Base-by-base conservation (phyloP, 2,113 vertebrate species). In the Scomber japonicus region DNA sequence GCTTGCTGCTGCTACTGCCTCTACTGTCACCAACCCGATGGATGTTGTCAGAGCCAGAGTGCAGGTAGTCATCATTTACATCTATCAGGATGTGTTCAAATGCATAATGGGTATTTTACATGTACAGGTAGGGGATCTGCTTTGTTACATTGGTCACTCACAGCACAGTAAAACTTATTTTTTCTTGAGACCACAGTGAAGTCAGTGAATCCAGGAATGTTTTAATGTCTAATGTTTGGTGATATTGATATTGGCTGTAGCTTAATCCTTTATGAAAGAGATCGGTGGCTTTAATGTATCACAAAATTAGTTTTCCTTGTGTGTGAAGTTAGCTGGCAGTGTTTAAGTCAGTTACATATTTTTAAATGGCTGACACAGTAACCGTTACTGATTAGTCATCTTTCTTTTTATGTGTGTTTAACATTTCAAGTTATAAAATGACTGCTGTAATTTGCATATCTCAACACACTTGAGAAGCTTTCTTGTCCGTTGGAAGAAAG, bases 1-100 rank as follows among this genome's bases (percentile, higher is more conserved):
- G 0, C 86, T 99, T 1, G 98, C 98, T 0, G 98, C 97, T 2
- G 97, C 97, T 0, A 99, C 98, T 0, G 97, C 98, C 51, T 97
- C 97, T 19, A 96, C 97, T 0, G 95, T 99, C 90, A 99, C 98
- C 91, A 99, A 99, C 86, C 98, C 98, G 1, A 99, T 99, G 98
- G 98, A 99, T 2, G 97, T 99, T 71, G 95, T 99, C 83, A 93
- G 98, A 90, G 96, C 98, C 16, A 94, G 98, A 45, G 96, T 99
- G 3, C 98, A 99, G 97, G 98, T 99, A 90, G 35, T 1, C 4
- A 0, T 27, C 9, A 8, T 46, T 31, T 4, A 12, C 54, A 71
- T n/a, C 17, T 9, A 4, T 51, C 27, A 40, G 35, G 35, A 7
- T 40, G 35, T 7, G 35, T 40, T 40, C 21, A 5, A 14, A 49